phyloP scores from a whole-genome alignment of 2,113 vertebrate species.

The Neogobius melanostomus region DNA sequence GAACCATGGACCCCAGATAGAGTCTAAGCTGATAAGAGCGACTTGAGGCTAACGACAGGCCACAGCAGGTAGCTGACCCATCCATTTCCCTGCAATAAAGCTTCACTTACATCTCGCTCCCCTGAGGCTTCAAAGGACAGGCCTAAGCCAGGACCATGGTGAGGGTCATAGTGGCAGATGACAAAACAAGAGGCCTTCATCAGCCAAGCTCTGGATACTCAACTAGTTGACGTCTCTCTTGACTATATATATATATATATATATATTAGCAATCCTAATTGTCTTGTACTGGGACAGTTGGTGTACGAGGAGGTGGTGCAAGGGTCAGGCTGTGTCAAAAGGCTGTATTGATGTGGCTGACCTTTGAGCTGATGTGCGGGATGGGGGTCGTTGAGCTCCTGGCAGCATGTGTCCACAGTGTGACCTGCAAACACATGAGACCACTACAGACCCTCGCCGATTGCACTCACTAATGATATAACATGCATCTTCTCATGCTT shows the following conservation, averaged over 20 bases:
- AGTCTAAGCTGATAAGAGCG: slow-evolving; percentile 57
- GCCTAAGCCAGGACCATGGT: slow-evolving; percentile 32
- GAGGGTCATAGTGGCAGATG: slow-evolving; percentile 39
- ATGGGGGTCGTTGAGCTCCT: slow-evolving; percentile 62
- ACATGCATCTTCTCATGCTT: slow-evolving; percentile 16
- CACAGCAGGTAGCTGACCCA: slow-evolving; percentile 70
- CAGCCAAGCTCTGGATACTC: neutral
- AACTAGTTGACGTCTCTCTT: neutral
- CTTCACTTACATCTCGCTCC: slow-evolving; percentile 48
- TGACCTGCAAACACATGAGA: slow-evolving; percentile 59
- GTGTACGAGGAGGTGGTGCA: slow-evolving; percentile 47
- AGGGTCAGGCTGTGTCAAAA: slow-evolving; percentile 61
- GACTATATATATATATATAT: slow-evolving; percentile 44
- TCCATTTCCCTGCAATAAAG: slow-evolving; percentile 77
- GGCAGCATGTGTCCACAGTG: slow-evolving; percentile 64
- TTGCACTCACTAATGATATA: slow-evolving; percentile 13
- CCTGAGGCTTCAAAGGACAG: slow-evolving; percentile 69
- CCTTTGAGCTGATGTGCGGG: slow-evolving; percentile 54
- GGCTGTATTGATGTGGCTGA: slow-evolving; percentile 59
- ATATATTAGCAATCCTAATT: slow-evolving; percentile 17
- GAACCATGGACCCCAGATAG: slow-evolving; percentile 48
- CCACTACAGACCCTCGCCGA: slow-evolving; percentile 39
- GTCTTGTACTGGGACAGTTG: slow-evolving; percentile 25
- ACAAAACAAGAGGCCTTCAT: neutral
- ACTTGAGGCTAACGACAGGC: slow-evolving; percentile 68